Evolutionary conservation across 2,888 invertebrate genomes (phyloP), one percentile per base, ranked within the genome.

Genomic region (Catocala sponsa): DNA sequence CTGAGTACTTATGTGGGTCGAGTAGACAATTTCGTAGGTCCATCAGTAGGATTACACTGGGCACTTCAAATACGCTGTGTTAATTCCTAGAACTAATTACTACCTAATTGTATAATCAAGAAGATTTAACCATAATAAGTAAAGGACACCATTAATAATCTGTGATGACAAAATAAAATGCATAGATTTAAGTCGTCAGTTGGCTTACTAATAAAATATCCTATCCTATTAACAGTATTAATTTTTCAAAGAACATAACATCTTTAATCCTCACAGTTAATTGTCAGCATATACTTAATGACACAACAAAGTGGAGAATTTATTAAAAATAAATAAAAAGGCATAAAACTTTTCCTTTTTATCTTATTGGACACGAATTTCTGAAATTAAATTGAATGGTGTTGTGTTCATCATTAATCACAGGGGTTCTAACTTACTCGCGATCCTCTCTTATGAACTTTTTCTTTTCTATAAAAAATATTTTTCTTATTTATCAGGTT

Each of bases 351-450:
- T 81, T 82, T 69, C 75, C 76, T 81, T 82, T 85, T 85, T 81
- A 82, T 83, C 77, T 82, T 82, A 82, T 83, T 84, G 79, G 83
- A 85, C 79, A 79, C 74, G 78, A 83, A 82, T 85, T 87, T 85
- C 81, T 77, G 78, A 80, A 85, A 87, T 88, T 85, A 88, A 88
- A 88, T 89, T 85, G 89, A 88, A 88, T 85, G 84, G 84, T 84
- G 87, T 87, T 87, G 81, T 85, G 86, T 82, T 81, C 74, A 79
- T 85, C 88, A 89, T 89, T 88, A 87, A 89, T 89, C 90, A 88
- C 82, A 79, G 81, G 78, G 85, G 83, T 76, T 83, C 81, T 80
- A 80, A 78, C 79, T 84, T 81, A 82, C 78, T 71, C 82, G 77
- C 78, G 78, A 78, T 79, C 72, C 61, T 79, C 81, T 79, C 79